Conservation (phyloP, 2,888 invertebrate species). For the Cactoblastis cactorum region DNA sequence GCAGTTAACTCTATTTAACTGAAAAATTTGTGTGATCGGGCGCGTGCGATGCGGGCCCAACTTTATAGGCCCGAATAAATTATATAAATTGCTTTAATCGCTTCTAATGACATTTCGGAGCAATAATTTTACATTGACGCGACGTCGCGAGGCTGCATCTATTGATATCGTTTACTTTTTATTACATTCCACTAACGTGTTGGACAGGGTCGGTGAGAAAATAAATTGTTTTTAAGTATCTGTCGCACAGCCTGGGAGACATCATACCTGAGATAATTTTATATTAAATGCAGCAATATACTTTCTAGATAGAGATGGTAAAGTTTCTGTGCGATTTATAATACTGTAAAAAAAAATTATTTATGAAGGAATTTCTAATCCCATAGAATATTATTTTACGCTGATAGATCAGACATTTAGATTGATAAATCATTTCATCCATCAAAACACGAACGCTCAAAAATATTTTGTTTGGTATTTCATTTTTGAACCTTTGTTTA, state of each 20-base stretch:
- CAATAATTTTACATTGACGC: slow-evolving; percentile 22
- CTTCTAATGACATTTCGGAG: slow-evolving; percentile 37
- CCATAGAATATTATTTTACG: too few relatives aligned
- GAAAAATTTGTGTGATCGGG: slow-evolving; percentile 30
- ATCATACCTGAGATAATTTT: too few relatives aligned
- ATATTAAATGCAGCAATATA: too few relatives aligned
- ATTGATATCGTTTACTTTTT: slow-evolving; percentile 11
- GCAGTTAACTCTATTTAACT: slow-evolving; percentile 54
- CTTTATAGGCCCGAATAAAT: slow-evolving; percentile 47
- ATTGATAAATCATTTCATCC: too few relatives aligned
- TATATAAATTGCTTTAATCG: slow-evolving; percentile 66
- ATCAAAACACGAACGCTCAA: too few relatives aligned
- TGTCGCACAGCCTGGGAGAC: background rate
- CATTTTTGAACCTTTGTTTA: too few relatives aligned
- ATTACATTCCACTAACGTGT: background rate
- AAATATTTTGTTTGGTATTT: too few relatives aligned
- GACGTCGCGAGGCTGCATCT: slow-evolving; percentile 15
- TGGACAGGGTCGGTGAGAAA: background rate
- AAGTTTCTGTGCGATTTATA: too few relatives aligned
- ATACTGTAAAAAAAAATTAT: too few relatives aligned
- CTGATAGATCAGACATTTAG: too few relatives aligned
- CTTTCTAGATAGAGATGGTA: too few relatives aligned
- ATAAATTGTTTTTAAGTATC: background rate
- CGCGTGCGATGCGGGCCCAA: slow-evolving; percentile 35
- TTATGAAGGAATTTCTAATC: too few relatives aligned